Conservation (phyloP, 2,797 vertebrate genomes). For the Avahi laniger region DNA sequence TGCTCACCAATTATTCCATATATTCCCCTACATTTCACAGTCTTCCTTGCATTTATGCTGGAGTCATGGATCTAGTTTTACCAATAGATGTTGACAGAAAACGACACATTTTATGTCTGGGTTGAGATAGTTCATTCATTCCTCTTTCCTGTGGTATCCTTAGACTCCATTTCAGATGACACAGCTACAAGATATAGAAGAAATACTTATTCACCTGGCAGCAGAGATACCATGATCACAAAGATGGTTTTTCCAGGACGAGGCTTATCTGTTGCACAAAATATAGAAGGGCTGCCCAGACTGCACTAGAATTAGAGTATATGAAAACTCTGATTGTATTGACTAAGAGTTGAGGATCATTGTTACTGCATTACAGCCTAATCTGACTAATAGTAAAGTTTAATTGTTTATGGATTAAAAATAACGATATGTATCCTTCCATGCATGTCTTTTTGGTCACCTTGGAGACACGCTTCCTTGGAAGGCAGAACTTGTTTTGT, state of each 20-base stretch:
- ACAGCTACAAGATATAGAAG: neutral
- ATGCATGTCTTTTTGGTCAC: neutral
- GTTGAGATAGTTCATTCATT: neutral
- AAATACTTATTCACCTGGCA: neutral
- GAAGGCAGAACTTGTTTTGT: neutral
- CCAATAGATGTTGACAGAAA: neutral
- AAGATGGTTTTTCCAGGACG: neutral
- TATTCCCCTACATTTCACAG: neutral
- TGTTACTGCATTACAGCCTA: neutral
- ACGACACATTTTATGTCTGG: neutral
- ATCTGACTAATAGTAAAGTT: neutral
- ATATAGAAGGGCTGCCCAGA: neutral
- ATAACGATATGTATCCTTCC: neutral
- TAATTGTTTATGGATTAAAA: neutral
- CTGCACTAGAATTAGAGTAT: neutral
- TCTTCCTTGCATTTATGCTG: neutral
- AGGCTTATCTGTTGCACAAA: neutral
- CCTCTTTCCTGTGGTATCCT: neutral
- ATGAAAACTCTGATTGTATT: neutral
- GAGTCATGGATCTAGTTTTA: neutral
- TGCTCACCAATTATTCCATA: neutral
- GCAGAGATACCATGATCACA: neutral
- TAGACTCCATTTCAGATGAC: neutral
- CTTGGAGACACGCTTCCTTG: neutral
- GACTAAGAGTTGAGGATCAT: neutral